phyloP scores from a whole-genome alignment of 2,797 vertebrate genomes.

The Nyctalus aviator region DNA sequence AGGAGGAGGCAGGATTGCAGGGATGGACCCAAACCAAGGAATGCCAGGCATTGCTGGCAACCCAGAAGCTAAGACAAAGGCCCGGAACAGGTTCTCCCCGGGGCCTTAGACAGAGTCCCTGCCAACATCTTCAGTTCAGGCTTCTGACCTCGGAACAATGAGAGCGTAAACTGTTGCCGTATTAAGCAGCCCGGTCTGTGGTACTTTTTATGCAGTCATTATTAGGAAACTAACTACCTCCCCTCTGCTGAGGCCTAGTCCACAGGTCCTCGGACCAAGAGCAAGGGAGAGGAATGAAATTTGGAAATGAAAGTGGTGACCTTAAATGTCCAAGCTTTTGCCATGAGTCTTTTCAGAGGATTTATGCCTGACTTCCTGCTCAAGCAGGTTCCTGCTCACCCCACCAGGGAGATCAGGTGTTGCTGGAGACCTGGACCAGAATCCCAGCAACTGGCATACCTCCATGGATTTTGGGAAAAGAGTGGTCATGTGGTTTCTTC shows the following conservation, averaged over 20 bases:
- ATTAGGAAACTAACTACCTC: not conserved
- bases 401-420: accelerated
- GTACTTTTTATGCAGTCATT: not conserved
- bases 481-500: accelerated
- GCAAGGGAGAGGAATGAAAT: not conserved
- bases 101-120: not conserved
- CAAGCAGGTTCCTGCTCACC: not conserved
- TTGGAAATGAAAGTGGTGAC: not conserved
- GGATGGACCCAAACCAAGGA: not conserved
- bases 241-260: not conserved
- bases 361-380: not conserved
- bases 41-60: not conserved
- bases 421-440: not conserved
- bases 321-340: not conserved
- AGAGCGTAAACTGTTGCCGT: not conserved
- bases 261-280: not conserved
- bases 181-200: not conserved
- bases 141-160: not conserved
- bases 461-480: accelerated
- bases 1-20: not conserved
- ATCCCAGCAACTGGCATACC: not conserved
- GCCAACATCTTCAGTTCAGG: not conserved
- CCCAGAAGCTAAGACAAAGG: not conserved
- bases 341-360: not conserved
- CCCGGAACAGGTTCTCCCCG: not conserved